A percentile compares a stretch with the other conserved stretches of the same genome.
Evolutionary conservation across 2,113 vertebrate genomes (phyloP).

Genomic region (Oxygymnocypris stewartii): DNA sequence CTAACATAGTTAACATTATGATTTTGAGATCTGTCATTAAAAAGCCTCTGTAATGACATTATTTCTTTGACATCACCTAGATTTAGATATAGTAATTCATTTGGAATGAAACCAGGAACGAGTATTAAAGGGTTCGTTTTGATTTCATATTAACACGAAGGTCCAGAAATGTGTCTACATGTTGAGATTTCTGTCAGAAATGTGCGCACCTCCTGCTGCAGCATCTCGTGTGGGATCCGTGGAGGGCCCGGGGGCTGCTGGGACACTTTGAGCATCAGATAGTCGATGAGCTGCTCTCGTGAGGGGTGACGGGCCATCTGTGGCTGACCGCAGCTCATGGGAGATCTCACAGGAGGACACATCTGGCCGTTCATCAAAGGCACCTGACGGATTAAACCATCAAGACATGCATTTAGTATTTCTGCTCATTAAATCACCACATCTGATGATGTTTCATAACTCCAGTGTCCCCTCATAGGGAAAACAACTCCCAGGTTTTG

Average conservation of each 20-base stretch:
- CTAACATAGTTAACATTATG: neutral
- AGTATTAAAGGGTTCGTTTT: neutral
- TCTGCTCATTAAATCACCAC: neutral
- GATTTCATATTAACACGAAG: neutral
- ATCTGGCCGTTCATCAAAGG: conserved; percentile 96
- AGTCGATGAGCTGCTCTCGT: conserved; percentile 96
- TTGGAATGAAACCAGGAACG: neutral
- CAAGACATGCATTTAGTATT: neutral
- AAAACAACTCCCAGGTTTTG: neutral
- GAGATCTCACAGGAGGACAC: conserved; percentile 82
- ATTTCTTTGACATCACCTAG: no score
- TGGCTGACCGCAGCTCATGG: conserved; percentile 80
- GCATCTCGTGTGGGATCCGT: conserved; percentile 77
- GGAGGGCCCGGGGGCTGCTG: conserved; percentile 80
- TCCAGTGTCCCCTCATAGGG: neutral
- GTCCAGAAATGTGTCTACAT: neutral
- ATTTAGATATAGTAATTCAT: no score
- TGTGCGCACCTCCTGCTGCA: conserved; percentile 84
- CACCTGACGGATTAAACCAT: conserved; percentile 73
- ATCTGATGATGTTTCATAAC: neutral
- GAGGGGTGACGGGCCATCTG: conserved; percentile 91
- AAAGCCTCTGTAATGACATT: no score
- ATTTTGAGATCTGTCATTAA: no score
- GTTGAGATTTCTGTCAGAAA: neutral
- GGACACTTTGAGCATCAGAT: conserved; percentile 95